Conservation (phyloP, 2,797 vertebrate species). For the Anguilla obscura region DNA sequence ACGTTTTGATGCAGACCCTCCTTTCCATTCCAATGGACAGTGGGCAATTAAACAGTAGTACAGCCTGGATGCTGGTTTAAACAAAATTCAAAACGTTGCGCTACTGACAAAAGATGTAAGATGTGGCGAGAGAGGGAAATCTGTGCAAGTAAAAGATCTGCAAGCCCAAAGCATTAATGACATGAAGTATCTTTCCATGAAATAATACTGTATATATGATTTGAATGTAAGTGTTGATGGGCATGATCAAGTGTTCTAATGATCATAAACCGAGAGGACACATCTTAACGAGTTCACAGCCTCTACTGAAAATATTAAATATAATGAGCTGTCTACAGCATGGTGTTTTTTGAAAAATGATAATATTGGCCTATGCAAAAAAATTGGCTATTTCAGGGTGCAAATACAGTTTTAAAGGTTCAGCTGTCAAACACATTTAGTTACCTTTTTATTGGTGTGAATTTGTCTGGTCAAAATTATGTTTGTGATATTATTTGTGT, state of each 20-base stretch:
- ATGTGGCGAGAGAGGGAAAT: background rate
- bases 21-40: background rate
- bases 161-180: background rate
- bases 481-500: too few species aligned
- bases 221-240: background rate
- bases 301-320: too few species aligned
- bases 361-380: too few species aligned
- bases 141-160: background rate
- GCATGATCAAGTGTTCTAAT: background rate
- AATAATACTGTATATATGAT: background rate
- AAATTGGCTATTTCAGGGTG: too few species aligned
- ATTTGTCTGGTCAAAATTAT: too few species aligned
- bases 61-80: background rate
- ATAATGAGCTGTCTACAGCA: too few species aligned
- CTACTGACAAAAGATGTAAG: background rate
- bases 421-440: too few species aligned
- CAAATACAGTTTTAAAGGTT: too few species aligned
- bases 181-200: conserved; percentile 4
- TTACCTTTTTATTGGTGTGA: too few species aligned
- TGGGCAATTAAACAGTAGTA: background rate
- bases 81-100: too few species aligned
- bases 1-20: background rate
- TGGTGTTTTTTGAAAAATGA: too few species aligned
- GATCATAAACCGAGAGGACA: background rate
- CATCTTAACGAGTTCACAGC: too few species aligned